Evolutionary conservation across 1,140 invertebrate species (phyloP).

Genomic region (Ganaspis sp.): DNA sequence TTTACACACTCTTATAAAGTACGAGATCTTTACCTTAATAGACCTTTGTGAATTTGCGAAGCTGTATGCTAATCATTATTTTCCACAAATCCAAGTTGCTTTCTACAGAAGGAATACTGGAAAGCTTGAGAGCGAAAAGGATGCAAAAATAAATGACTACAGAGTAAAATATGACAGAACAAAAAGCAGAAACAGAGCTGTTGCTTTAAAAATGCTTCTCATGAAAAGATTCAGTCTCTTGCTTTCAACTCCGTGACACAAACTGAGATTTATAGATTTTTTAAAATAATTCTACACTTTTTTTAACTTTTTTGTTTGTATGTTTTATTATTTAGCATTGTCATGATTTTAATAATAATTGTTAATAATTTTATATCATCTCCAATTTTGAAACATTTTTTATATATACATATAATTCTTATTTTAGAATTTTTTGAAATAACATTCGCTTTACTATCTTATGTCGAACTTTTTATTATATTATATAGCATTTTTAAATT

Average conservation of each 20-base stretch:
- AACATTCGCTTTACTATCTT: too few species aligned
- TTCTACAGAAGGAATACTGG: background rate
- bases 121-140: background rate
- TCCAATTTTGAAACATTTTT: too few species aligned
- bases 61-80: slow-evolving; percentile 7
- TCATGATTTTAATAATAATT: too few species aligned
- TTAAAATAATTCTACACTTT: background rate
- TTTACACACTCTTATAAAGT: background rate
- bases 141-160: background rate
- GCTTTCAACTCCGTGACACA: background rate
- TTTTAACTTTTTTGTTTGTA: too few species aligned
- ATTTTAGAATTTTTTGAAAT: too few species aligned
- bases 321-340: too few species aligned
- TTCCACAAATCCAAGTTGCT: background rate
- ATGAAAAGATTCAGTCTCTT: background rate
- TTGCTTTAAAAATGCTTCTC: slow-evolving; percentile 5
- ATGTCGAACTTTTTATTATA: too few species aligned
- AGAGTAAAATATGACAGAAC: background rate
- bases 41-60: background rate
- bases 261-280: slow-evolving; percentile 10
- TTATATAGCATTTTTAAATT: too few species aligned
- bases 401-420: too few species aligned
- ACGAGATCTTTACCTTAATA: background rate
- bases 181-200: background rate
- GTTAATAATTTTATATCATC: too few species aligned